phyloP scores from a whole-genome alignment of 2,888 invertebrate species.

The Rosalia funebris region DNA sequence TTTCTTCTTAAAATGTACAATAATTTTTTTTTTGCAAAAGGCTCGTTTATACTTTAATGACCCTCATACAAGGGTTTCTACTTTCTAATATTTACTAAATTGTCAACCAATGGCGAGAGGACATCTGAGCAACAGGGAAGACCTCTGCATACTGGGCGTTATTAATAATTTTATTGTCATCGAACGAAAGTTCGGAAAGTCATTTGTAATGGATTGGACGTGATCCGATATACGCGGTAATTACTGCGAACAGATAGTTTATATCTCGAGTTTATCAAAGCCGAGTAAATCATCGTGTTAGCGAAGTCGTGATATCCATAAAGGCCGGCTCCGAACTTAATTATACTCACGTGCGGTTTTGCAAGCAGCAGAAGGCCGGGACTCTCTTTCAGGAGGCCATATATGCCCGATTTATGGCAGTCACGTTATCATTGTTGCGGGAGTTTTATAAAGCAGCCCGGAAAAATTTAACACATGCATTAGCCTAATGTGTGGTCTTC shows the following conservation, averaged over 20 bases:
- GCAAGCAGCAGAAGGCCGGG: slow-evolving; percentile 52
- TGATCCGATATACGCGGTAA: slow-evolving; percentile 51
- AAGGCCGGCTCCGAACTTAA: slow-evolving; percentile 61
- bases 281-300: slow-evolving; percentile 60
- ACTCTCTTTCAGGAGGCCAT: slow-evolving; percentile 53
- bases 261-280: slow-evolving; percentile 61
- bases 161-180: slow-evolving; percentile 16
- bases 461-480: slow-evolving; percentile 51
- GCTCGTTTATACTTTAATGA: too few relatives aligned
- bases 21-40: too few relatives aligned
- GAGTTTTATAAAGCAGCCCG: slow-evolving; percentile 44
- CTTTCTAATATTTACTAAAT: too few relatives aligned
- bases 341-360: slow-evolving; percentile 62
- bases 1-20: too few relatives aligned
- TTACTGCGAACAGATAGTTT: slow-evolving; percentile 59
- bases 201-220: slow-evolving; percentile 41
- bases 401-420: slow-evolving; percentile 57
- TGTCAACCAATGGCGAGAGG: too few relatives aligned
- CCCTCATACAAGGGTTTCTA: too few relatives aligned
- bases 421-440: slow-evolving; percentile 58
- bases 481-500: slow-evolving; percentile 49
- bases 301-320: slow-evolving; percentile 62
- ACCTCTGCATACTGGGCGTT: neutral
- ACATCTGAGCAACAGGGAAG: neutral
- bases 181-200: slow-evolving; percentile 15